These are phyloP conservation scores for Augochlora pura DNA, from an alignment of 1,140 invertebrate species.

Conservation along the genomic window DNA sequence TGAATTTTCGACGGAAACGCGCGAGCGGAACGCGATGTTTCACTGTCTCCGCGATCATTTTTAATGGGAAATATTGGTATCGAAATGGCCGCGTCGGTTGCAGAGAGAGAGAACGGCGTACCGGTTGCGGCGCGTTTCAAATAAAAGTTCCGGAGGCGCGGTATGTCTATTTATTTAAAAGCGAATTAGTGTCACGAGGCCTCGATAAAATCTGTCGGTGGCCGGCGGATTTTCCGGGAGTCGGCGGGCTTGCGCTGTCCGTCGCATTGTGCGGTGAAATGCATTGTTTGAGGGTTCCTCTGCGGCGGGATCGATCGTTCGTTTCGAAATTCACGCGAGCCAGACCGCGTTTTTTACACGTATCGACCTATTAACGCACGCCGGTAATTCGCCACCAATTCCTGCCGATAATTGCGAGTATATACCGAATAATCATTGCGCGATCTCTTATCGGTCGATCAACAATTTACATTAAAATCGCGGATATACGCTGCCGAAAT, in stretches of 20 bases:
- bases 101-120: too few relatives aligned
- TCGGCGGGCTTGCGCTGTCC: not conserved
- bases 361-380: not conserved
- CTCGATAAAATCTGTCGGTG: not conserved
- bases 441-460: not conserved
- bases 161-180: constrained; percentile 18
- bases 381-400: not conserved
- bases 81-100: too few relatives aligned
- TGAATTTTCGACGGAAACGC: too few relatives aligned
- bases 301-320: constrained; percentile 20
- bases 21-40: too few relatives aligned
- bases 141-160: too few relatives aligned
- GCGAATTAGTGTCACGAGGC: not conserved
- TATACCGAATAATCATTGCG: constrained; percentile 1
- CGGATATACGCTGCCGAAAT: not conserved
- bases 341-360: constrained; percentile 15
- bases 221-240: not conserved
- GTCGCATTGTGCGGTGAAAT: constrained; percentile 17
- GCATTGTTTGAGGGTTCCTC: constrained; percentile 17
- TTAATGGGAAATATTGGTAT: too few relatives aligned
- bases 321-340: constrained; percentile 6
- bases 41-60: too few relatives aligned
- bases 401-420: not conserved
- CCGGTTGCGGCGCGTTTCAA: not conserved
- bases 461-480: not conserved